These are phyloP conservation scores for Zele albiditarsus DNA, from an alignment of 2,888 invertebrate species.

Conservation along the genomic window DNA sequence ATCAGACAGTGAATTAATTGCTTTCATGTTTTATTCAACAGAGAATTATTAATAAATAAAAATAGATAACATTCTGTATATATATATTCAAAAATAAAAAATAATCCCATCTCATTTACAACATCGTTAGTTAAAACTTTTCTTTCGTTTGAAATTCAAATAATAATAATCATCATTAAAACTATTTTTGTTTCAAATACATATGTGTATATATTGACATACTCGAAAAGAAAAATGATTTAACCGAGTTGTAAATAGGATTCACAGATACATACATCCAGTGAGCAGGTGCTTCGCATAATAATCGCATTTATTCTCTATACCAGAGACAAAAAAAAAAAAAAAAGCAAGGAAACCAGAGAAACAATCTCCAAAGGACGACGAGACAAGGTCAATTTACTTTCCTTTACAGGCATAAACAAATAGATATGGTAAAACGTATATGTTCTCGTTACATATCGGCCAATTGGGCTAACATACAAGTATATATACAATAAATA, in stretches of 20 bases:
- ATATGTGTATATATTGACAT: neutral
- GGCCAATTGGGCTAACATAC: neutral
- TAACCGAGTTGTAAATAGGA: neutral
- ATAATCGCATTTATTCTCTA: slow-evolving; percentile 46
- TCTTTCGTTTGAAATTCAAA: too few relatives aligned
- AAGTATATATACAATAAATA: neutral
- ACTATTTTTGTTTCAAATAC: too few relatives aligned
- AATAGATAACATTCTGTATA: too few relatives aligned
- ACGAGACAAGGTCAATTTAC: neutral
- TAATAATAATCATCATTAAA: too few relatives aligned
- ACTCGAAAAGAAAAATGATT: neutral
- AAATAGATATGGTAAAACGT: neutral
- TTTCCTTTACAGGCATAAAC: neutral
- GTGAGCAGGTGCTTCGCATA: slow-evolving; percentile 49
- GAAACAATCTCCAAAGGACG: neutral
- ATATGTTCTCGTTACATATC: neutral
- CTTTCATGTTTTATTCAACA: too few relatives aligned
- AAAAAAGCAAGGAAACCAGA: neutral
- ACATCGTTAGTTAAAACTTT: too few relatives aligned
- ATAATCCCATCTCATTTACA: too few relatives aligned
- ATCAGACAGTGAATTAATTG: too few relatives aligned
- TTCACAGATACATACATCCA: neutral
- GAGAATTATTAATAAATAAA: too few relatives aligned
- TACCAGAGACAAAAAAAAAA: neutral
- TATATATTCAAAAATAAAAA: too few relatives aligned